A percentile compares a stretch with the other conserved stretches of the same genome.
Evolutionary conservation across 2,113 vertebrate genomes (phyloP).

Genomic region (Neomonachus schauinslandi): DNA sequence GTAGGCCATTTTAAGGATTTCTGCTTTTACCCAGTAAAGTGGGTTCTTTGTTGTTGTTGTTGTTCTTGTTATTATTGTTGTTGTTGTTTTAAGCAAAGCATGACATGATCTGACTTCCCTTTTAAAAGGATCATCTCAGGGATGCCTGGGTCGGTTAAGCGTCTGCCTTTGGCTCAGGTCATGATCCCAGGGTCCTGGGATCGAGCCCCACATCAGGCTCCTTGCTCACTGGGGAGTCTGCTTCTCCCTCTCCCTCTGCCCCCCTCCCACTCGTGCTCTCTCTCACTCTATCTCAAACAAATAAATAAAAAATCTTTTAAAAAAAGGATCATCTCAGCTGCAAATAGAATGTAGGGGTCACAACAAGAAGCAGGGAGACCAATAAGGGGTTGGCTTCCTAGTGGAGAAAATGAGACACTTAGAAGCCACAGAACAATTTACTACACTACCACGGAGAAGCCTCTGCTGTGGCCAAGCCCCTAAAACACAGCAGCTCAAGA

Average conservation of each 20-base stretch:
- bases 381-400: neutral
- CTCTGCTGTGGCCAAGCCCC: neutral
- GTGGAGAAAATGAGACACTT: neutral
- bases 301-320: neutral
- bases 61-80: neutral
- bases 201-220: neutral
- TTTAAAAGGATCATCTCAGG: neutral
- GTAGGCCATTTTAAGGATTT: neutral
- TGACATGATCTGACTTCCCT: neutral
- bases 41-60: neutral
- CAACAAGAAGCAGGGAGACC: neutral
- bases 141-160: neutral
- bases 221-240: neutral
- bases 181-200: neutral
- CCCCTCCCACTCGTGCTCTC: neutral
- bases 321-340: neutral
- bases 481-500: neutral
- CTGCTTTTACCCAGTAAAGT: neutral
- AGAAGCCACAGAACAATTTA: neutral
- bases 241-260: neutral
- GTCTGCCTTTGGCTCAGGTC: neutral
- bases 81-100: slow-evolving; percentile 1
- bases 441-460: neutral
- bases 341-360: neutral
- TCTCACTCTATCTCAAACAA: neutral